Evolutionary conservation across 2,113 vertebrate species (phyloP).

Genomic region (Vimba vimba): DNA sequence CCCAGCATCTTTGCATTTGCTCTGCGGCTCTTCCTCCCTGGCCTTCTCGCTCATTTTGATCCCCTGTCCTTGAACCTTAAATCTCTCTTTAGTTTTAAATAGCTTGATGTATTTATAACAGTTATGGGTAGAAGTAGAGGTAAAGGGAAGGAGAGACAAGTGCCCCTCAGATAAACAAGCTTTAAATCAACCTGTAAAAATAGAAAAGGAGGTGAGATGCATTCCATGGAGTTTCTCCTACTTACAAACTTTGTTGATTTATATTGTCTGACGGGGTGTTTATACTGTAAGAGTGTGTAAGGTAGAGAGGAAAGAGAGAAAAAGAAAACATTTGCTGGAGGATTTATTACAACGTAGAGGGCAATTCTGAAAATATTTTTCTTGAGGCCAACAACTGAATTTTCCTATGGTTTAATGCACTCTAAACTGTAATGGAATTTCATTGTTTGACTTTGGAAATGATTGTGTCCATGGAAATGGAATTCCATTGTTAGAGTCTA

Average conservation of each 20-base stretch:
- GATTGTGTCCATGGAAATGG: conserved; percentile 11
- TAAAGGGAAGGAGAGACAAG: conserved; percentile 23
- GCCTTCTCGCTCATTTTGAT: neutral
- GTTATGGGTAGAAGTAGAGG: conserved; percentile 23
- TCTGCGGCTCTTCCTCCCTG: conserved; percentile 20
- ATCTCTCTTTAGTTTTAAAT: neutral
- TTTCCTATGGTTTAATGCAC: neutral
- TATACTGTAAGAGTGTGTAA: neutral
- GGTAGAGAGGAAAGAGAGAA: conserved; percentile 15
- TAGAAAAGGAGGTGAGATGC: conserved; percentile 26
- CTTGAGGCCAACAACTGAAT: neutral
- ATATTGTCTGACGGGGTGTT: conserved; percentile 22
- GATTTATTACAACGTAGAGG: conserved; percentile 14
- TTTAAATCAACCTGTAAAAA: conserved; percentile 39
- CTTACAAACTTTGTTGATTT: conserved; percentile 38
- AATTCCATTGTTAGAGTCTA: conserved; percentile 28
- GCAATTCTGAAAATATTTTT: conserved; percentile 34
- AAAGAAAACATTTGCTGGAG: conserved; percentile 9
- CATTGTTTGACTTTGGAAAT: conserved; percentile 6
- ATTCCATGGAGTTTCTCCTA: neutral
- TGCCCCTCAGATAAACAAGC: conserved; percentile 39
- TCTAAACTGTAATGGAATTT: conserved; percentile 15
- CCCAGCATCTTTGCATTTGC: conserved; percentile 55
- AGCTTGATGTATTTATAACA: conserved; percentile 17
- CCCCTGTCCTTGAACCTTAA: conserved; percentile 18